Evolutionary conservation across 2,888 invertebrate species (phyloP), one percentile per base, ranked within the genome.

Genomic region (Halictus ligatus): DNA sequence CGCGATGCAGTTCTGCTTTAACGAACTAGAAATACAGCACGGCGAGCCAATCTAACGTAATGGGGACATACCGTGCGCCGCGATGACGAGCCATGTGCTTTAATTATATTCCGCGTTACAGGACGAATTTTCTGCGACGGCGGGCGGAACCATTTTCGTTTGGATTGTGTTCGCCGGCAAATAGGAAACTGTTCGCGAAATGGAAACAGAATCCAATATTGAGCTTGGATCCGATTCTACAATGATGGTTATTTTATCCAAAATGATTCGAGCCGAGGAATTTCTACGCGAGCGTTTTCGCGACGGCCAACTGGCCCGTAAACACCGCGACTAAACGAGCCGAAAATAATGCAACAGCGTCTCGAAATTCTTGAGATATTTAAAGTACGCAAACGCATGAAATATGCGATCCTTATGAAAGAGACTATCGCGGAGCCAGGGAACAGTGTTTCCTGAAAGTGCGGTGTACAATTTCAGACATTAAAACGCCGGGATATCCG

Each of bases 1-100:
- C 79, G 81, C 77, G 80, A 29, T 75, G 69, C 72, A 67, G 58
- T 72, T 84, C 77, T 35, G 69, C 69, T 85, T 79, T 88, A 88
- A 88, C 83, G 88, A 88, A 85, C 83, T 69, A 81, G 80, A 83
- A 77, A 74, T 85, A 85, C 85, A 88, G 75, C 75, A 80, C 58
- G 69, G 77, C 83, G 13, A 74, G 75, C 78, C 69, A 79, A 75
- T 54, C 67, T 73, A 69, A 75, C 85, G 71, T 80, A 80, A 81
- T 84, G 81, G 86, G 86, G 86, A 86, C 88, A 85, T 73, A 75
- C 83, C 75, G 18, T 50, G 77, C 50, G 48, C 71, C 73, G 75
- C 81, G 78, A 88, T 86, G 85, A 86, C 83, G 83, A 85, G 88
- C 85, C 78, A 64, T 75, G 71, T 74, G 74, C 74, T 81, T 83